phyloP scores from a whole-genome alignment of 2,113 vertebrate species.

The Sigmodon hispidus region DNA sequence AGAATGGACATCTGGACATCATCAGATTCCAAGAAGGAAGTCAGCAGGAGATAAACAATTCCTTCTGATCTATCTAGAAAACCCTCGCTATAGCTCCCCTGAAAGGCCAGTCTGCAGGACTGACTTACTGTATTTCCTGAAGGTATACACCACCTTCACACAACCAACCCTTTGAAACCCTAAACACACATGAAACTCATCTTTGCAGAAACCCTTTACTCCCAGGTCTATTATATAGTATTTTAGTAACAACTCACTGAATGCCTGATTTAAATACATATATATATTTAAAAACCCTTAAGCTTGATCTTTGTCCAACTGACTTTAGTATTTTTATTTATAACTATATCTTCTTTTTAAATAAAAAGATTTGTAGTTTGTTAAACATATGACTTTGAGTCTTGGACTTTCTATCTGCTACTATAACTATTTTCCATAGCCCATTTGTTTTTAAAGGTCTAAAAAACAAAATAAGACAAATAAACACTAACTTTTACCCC shows the following conservation, averaged over 20 bases:
- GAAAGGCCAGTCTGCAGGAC: not conserved
- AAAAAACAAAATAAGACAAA: not conserved
- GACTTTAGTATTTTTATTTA: not conserved
- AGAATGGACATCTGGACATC: not conserved
- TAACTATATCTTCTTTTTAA: not conserved
- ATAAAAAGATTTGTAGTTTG: not conserved
- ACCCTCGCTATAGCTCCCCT: not conserved
- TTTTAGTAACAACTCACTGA: slow-evolving; percentile 19
- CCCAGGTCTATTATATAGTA: not conserved
- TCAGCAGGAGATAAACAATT: not conserved
- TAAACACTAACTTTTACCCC: not conserved
- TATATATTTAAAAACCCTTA: not conserved
- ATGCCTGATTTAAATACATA: not conserved
- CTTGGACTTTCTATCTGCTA: not conserved
- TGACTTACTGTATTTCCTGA: slow-evolving; percentile 26
- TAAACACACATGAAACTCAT: not conserved
- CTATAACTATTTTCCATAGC: not conserved
- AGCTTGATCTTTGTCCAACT: not conserved
- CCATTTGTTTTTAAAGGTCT: not conserved
- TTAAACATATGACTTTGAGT: not conserved
- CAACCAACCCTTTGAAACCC: not conserved
- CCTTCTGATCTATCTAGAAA: not conserved
- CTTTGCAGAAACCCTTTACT: not conserved
- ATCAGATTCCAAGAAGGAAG: slow-evolving; percentile 25
- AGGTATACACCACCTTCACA: slow-evolving; percentile 20